Percentiles rank a stretch among this genome's conserved stretches.
Evolutionary conservation across 2,113 vertebrate genomes (phyloP).

Genomic region (Eretmochelys imbricata): DNA sequence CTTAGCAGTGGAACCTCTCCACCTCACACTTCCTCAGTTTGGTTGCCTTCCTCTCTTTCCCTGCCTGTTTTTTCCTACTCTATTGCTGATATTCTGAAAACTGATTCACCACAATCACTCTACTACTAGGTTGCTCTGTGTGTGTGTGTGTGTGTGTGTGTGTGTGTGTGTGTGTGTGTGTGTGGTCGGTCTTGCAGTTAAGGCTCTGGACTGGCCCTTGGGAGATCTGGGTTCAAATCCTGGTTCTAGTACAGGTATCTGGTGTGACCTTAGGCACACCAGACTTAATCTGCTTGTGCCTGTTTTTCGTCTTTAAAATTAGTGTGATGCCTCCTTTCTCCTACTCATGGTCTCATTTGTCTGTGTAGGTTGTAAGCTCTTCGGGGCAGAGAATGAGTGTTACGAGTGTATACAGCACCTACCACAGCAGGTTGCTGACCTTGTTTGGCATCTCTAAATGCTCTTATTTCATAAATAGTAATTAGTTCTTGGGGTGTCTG

Average conservation of each 20-base stretch:
- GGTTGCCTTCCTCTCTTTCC: neutral
- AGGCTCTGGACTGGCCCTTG: neutral
- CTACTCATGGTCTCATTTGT: neutral
- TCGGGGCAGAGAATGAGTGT: neutral
- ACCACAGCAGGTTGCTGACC: neutral
- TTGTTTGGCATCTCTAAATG: neutral
- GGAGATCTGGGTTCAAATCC: neutral
- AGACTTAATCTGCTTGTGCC: neutral
- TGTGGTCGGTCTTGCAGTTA: neutral
- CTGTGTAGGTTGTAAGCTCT: neutral
- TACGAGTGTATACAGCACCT: neutral
- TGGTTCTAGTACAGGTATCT: neutral
- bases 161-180: too few species aligned
- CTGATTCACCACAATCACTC: rapidly evolving
- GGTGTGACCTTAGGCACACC: neutral
- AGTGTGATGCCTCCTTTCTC: neutral
- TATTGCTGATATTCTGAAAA: neutral
- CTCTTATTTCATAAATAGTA: neutral
- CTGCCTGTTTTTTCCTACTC: neutral
- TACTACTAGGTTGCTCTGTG: neutral
- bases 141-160: too few species aligned
- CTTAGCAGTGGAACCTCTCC: neutral
- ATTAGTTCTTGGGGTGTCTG: neutral
- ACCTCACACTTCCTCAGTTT: rapidly evolving
- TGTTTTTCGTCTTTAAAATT: neutral